Conservation (phyloP, 2,797 vertebrate species). For the Myotis findleyi region DNA sequence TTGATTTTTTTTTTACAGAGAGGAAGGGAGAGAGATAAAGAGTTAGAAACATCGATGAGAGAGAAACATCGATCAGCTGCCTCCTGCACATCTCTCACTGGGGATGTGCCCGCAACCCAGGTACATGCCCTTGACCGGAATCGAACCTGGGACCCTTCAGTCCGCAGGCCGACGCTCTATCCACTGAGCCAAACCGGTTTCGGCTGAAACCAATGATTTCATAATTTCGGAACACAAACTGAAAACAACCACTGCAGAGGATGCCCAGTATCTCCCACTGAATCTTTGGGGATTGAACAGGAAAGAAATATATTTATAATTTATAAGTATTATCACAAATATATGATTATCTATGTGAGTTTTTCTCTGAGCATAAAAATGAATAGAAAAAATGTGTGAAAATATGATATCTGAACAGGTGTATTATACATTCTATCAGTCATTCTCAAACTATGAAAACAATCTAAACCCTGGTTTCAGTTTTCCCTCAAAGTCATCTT, state of each 20-base stretch:
- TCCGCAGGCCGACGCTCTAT: too few relatives aligned
- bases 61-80: too few relatives aligned
- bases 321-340: background rate
- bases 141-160: too few relatives aligned
- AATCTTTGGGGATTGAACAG: background rate
- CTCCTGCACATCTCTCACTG: too few relatives aligned
- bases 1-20: too few relatives aligned
- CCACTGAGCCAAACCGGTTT: too few relatives aligned
- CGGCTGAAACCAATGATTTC: background rate
- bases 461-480: conserved; percentile 20
- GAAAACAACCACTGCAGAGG: background rate
- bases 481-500: conserved; percentile 36
- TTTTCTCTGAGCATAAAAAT: conserved; percentile 50
- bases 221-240: background rate
- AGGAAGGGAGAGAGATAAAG: too few relatives aligned
- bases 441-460: conserved; percentile 13
- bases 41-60: too few relatives aligned
- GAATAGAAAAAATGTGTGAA: background rate
- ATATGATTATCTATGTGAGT: background rate
- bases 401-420: background rate
- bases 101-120: too few relatives aligned
- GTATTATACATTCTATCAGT: background rate
- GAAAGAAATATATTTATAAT: conserved; percentile 8
- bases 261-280: background rate
- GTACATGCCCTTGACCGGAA: too few relatives aligned